Conservation (phyloP, 2,113 vertebrate species). For the Zosterops japonicus region DNA sequence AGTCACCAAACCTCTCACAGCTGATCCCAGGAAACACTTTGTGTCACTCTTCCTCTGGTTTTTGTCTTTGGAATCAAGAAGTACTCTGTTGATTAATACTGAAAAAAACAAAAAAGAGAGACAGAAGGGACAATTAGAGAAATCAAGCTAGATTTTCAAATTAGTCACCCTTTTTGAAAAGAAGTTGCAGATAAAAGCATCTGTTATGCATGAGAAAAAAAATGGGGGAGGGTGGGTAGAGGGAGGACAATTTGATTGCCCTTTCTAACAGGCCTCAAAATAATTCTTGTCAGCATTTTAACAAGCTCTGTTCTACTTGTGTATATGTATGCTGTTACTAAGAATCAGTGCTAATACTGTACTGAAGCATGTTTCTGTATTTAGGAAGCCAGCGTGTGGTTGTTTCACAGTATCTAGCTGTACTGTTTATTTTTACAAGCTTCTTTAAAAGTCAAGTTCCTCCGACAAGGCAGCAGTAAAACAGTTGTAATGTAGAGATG, state of each 20-base stretch:
- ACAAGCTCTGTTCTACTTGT: neutral
- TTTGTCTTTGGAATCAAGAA: neutral
- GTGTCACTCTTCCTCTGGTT: neutral
- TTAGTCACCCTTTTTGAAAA: neutral
- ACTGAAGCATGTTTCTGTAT: neutral
- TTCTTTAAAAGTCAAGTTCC: neutral
- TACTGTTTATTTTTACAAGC: neutral
- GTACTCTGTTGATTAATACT: neutral
- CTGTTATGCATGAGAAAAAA: neutral
- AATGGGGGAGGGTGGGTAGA: neutral
- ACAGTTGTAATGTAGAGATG: constrained; percentile 1
- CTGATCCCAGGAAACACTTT: neutral
- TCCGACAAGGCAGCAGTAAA: neutral
- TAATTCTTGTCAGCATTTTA: neutral
- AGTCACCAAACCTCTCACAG: neutral
- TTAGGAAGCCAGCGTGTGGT: neutral
- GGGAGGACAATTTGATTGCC: neutral
- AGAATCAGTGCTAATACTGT: neutral
- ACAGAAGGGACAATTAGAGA: neutral
- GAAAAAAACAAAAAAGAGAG: neutral
- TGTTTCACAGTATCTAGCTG: neutral
- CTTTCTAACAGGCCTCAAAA: neutral
- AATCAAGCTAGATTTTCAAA: neutral
- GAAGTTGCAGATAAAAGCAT: neutral
- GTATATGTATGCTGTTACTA: neutral